These are phyloP conservation scores for Minunthozetes semirufus DNA, from an alignment of 2,888 invertebrate species.

Conservation along the genomic window DNA sequence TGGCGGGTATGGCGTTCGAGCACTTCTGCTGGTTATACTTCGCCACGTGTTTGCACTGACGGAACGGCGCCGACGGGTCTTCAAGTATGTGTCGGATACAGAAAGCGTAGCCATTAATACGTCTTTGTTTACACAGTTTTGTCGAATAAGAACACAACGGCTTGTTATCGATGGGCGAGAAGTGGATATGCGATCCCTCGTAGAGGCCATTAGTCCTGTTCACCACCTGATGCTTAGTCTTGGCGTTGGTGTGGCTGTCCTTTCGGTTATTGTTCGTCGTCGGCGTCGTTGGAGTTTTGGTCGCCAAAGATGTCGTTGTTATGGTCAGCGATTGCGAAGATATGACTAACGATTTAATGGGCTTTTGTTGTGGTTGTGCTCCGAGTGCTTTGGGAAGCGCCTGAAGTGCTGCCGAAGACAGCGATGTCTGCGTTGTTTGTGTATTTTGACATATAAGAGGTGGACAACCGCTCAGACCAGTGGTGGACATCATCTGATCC, in stretches of 20 bases:
- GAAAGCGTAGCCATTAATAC: slow-evolving; percentile 53
- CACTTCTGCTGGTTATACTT: slow-evolving; percentile 51
- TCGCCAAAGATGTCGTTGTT: neutral
- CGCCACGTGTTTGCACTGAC: slow-evolving; percentile 43
- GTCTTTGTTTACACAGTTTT: slow-evolving; percentile 53
- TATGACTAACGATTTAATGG: no score
- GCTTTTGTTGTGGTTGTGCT: no score
- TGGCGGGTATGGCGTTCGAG: slow-evolving; percentile 51
- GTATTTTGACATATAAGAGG: neutral
- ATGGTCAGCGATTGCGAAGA: neutral
- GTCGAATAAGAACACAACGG: slow-evolving; percentile 51
- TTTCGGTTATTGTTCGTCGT: neutral
- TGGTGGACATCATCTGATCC: neutral
- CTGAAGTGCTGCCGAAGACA: neutral
- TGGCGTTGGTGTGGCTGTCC: neutral
- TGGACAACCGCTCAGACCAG: no score
- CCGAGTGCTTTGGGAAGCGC: neutral
- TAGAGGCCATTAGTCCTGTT: slow-evolving; percentile 43
- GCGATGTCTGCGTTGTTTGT: neutral
- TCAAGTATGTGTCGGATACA: slow-evolving; percentile 52
- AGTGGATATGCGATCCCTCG: slow-evolving; percentile 53
- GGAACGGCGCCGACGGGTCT: slow-evolving; percentile 53
- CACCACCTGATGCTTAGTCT: neutral
- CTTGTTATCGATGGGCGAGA: slow-evolving; percentile 51
- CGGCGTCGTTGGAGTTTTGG: neutral